Evolutionary conservation across 2,113 vertebrate genomes (phyloP), one percentile per base, ranked within the genome.

Genomic region (Stercorarius parasiticus): DNA sequence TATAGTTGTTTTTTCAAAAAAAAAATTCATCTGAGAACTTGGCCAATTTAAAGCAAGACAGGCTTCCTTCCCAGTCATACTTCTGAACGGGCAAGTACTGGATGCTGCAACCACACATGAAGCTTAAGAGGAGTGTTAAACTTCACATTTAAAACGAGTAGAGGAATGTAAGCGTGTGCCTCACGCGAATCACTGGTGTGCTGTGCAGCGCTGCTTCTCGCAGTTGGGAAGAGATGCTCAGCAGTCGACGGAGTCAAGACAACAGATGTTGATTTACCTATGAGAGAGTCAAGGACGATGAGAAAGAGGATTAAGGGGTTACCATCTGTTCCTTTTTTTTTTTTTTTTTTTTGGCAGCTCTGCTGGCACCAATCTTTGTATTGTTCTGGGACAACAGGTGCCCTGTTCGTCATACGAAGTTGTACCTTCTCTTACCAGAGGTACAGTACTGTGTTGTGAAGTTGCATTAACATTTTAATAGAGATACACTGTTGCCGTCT

Each of bases 241-340:
- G 88, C 49, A 88, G 62, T 34, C 1, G 4, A 27, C 40, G 43
- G 20, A 82, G 20, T 66, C 22, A 94, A 83, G 59, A 88, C 72
- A 84, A 67, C 93, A 95, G 83, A 91, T 89, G 64, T 62, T 0
- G 0, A 10, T 89, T 86, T 89, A 84, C 70, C 81, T 94, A 71
- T 78, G 40, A 82, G 66, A 86, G 80, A 93, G 81, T 82, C 52
- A 89, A 79, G 78, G 84, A 85, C 0, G 0, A 42, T 56, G 61
- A 89, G 30, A 82, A 78, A 70, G 64, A 92, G 43, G 65, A 91
- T 96, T 88, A 96, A 84, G 59, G 55, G 40, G 29, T 74, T 91
- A 78, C 93, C 86, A 93, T 95, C 73, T 94, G 72, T 74, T 88
- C 4, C 23, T 9, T 34, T 23, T 8, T 34, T 29, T 23, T 13